phyloP scores from a whole-genome alignment of 1,140 invertebrate species.

The Pissodes strobi region DNA sequence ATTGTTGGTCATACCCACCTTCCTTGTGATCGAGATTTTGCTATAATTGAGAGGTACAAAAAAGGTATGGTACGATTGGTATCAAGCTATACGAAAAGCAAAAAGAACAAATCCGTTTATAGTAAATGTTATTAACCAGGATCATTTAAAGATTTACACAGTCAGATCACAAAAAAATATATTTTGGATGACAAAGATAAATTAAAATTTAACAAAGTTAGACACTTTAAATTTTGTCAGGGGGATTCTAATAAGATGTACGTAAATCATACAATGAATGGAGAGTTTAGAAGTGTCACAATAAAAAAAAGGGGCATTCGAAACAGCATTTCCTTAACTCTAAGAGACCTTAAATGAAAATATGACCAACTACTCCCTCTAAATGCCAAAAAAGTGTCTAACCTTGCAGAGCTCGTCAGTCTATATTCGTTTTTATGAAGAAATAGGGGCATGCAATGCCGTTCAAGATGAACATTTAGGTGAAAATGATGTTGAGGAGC shows the following conservation, averaged over 20 bases:
- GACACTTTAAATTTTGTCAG: background rate
- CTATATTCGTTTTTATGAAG: too few species aligned
- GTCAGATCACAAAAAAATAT: background rate
- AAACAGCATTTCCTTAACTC: background rate
- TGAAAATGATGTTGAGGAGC: too few species aligned
- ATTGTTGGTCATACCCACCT: conserved; percentile 2
- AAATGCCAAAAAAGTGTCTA: background rate
- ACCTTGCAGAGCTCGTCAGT: background rate
- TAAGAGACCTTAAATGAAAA: background rate
- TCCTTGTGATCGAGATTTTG: conserved; percentile 2
- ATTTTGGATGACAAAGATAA: background rate
- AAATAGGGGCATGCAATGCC: too few species aligned
- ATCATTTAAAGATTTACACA: background rate
- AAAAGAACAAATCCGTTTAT: background rate
- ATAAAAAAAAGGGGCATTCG: background rate
- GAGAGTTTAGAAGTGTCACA: background rate
- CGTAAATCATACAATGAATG: background rate
- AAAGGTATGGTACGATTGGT: background rate
- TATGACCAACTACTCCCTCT: background rate
- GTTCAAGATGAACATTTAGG: too few species aligned
- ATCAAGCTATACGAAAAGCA: background rate
- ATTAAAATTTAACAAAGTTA: background rate
- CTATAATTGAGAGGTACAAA: conserved; percentile 4
- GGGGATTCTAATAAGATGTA: background rate
- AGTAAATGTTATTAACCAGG: background rate